phyloP scores from a whole-genome alignment of 2,113 vertebrate genomes.

The Hippolais icterina region DNA sequence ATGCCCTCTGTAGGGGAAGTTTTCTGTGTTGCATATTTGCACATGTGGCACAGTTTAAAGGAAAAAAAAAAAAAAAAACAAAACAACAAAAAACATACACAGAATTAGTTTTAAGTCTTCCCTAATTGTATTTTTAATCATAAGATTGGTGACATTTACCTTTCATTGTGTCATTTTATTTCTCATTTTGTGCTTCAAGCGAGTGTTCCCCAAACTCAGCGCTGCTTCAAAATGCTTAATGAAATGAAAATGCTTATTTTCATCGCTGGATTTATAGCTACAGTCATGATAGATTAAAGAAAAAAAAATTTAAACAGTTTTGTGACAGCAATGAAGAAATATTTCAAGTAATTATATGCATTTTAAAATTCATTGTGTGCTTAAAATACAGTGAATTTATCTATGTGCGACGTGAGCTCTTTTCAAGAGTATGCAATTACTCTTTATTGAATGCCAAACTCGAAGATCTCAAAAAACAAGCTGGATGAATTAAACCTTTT shows the following conservation, averaged over 20 bases:
- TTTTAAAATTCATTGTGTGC: neutral
- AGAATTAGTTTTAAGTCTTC: neutral
- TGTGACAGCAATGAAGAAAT: conserved; percentile 35
- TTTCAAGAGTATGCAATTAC: neutral
- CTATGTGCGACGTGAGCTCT: neutral
- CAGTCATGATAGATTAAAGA: neutral
- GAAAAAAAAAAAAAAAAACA: neutral
- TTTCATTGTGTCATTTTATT: neutral
- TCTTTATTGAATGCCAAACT: neutral
- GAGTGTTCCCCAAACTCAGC: neutral
- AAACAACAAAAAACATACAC: neutral
- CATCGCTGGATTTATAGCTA: neutral
- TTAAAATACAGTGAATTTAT: conserved; percentile 12
- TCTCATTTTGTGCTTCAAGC: conserved; percentile 14
- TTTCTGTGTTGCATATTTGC: neutral
- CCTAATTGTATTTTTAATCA: conserved; percentile 43
- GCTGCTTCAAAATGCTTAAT: conserved; percentile 36
- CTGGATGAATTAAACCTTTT: neutral
- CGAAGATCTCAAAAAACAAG: neutral
- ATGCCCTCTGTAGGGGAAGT: neutral
- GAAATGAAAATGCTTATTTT: conserved; percentile 21
- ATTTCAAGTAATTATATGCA: neutral
- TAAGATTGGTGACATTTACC: conserved; percentile 20
- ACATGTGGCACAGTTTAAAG: neutral
- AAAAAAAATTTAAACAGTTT: neutral